Evolutionary conservation across 1,140 invertebrate genomes (phyloP).

Genomic region (Odontomachus brunneus): DNA sequence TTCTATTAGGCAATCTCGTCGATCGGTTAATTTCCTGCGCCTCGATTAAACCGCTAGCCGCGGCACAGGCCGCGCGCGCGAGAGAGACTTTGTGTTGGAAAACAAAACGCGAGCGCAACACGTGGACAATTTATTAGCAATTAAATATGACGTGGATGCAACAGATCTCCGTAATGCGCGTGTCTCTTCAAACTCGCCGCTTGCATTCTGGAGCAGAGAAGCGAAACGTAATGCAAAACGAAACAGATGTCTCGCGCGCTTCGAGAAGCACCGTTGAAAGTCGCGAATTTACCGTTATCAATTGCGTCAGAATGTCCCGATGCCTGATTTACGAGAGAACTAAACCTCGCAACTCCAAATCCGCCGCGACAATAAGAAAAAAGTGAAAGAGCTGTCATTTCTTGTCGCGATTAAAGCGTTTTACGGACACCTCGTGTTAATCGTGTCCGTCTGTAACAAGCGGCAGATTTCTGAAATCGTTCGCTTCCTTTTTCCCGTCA

Average conservation of each 20-base stretch:
- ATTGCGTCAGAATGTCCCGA: background rate
- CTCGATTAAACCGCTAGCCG: slow-evolving; percentile 42
- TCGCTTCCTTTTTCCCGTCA: slow-evolving; percentile 34
- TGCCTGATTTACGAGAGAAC: too few relatives aligned
- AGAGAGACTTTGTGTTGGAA: slow-evolving; percentile 7
- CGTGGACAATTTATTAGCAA: slow-evolving; percentile 71
- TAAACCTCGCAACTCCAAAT: slow-evolving; percentile 14
- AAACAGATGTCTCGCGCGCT: background rate
- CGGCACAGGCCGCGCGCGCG: too few relatives aligned
- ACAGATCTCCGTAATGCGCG: background rate
- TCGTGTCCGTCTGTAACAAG: slow-evolving; percentile 18
- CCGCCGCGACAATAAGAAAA: background rate
- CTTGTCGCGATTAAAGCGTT: slow-evolving; percentile 21
- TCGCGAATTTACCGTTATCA: slow-evolving; percentile 36
- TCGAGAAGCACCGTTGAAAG: background rate
- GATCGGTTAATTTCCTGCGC: slow-evolving; percentile 49
- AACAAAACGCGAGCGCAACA: slow-evolving; percentile 18
- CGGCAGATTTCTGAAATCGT: slow-evolving; percentile 46
- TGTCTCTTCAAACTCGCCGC: slow-evolving; percentile 34
- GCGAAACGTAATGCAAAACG: too few relatives aligned
- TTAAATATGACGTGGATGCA: slow-evolving; percentile 76
- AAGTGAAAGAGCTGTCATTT: background rate
- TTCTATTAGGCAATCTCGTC: slow-evolving; percentile 42
- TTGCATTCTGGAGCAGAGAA: background rate
- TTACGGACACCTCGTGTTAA: slow-evolving; percentile 24